phyloP scores from a whole-genome alignment of 2,888 invertebrate genomes.

The Campopleginae sp. region DNA sequence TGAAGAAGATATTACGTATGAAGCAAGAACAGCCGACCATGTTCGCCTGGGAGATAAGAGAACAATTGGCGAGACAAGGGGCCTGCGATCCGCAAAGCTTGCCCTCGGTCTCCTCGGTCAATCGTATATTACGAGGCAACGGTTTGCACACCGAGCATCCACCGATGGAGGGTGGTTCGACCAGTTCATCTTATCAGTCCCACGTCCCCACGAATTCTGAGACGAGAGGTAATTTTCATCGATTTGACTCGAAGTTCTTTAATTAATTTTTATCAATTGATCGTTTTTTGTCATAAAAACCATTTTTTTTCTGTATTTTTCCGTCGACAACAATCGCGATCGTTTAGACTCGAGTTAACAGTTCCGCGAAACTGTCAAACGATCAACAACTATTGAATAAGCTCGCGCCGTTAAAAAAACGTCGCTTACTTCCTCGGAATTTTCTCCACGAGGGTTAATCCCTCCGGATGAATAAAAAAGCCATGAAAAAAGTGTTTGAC shows the following conservation, averaged over 20 bases:
- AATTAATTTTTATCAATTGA: background rate
- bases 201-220: constrained; percentile 76
- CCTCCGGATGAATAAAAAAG: constrained; percentile 26
- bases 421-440: background rate
- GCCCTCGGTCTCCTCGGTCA: constrained; percentile 97
- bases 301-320: background rate
- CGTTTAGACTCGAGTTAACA: background rate
- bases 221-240: constrained; percentile 75
- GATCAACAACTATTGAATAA: background rate
- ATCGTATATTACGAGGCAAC: constrained; percentile 95
- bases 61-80: constrained; percentile 94
- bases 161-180: constrained; percentile 74
- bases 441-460: background rate
- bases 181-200: constrained; percentile 76
- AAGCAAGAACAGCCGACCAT: constrained; percentile 98
- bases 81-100: constrained; percentile 96
- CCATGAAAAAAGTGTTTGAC: constrained; percentile 44
- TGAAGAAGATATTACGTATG: constrained; percentile 96
- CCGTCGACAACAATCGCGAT: background rate
- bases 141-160: constrained; percentile 89
- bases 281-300: background rate
- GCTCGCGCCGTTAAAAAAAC: background rate
- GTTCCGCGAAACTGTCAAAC: background rate
- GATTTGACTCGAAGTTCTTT: background rate
- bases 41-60: constrained; percentile 98